Conservation (phyloP, 2,888 invertebrate species). For the Sepiola atlantica region DNA sequence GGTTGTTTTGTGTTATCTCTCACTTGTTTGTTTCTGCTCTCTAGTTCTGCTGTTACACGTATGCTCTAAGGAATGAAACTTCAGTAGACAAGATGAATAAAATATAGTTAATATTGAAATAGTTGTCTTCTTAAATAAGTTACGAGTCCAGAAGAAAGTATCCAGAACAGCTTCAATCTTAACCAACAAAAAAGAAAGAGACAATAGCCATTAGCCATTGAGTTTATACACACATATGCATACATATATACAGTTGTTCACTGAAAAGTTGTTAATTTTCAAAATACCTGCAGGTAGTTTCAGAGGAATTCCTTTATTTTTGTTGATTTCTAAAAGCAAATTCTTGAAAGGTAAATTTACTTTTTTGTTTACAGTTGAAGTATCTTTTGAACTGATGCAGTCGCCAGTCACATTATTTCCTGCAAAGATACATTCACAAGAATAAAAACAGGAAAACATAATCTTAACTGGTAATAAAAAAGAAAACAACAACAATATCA, state of each 20-base stretch:
- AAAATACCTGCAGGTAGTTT: slow-evolving; percentile 61
- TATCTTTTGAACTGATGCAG: slow-evolving; percentile 58
- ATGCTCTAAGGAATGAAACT: not conserved
- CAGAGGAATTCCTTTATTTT: slow-evolving; percentile 52
- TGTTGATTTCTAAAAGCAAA: slow-evolving; percentile 53
- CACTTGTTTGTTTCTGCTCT: too few species aligned
- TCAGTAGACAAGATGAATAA: not conserved
- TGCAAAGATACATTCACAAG: not conserved
- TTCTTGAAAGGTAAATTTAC: slow-evolving; percentile 56
- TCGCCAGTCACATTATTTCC: slow-evolving; percentile 50
- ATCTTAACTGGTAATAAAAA: not conserved
- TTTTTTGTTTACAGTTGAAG: slow-evolving; percentile 50
- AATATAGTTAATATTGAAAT: not conserved
- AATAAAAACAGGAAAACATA: not conserved
- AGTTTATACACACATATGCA: too few species aligned
- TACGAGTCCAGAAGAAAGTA: too few species aligned
- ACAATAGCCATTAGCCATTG: too few species aligned
- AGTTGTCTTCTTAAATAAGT: too few species aligned
- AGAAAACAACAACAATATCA: not conserved
- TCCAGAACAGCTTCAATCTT: too few species aligned
- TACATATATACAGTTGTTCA: too few species aligned
- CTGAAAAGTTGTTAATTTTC: too few species aligned
- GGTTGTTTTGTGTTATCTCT: too few species aligned
- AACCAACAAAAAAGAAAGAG: too few species aligned
- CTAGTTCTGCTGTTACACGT: too few species aligned